Conservation (phyloP, 2,888 invertebrate species). For the Microctonus brassicae region DNA sequence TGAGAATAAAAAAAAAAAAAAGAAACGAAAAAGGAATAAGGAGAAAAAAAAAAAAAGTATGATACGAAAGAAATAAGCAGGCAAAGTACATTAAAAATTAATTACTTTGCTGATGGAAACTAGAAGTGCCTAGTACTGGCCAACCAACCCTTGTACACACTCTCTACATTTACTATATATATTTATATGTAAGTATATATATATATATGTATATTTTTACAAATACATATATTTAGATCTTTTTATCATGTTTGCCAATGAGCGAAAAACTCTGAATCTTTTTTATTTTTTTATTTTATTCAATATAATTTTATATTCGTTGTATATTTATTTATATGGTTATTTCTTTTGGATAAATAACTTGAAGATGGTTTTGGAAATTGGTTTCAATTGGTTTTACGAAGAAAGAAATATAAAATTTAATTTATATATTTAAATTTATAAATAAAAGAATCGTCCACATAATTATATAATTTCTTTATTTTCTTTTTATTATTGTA, state of each 20-base stretch:
- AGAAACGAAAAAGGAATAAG: constrained; percentile 38
- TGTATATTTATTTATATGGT: neutral
- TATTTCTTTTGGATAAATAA: neutral
- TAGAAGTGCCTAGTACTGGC: constrained; percentile 64
- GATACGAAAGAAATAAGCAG: constrained; percentile 70
- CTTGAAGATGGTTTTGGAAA: too few species aligned
- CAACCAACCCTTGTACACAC: constrained; percentile 44
- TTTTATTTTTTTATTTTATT: neutral
- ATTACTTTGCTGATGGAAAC: constrained; percentile 70
- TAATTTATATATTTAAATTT: too few species aligned
- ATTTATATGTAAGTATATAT: neutral
- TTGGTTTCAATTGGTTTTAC: too few species aligned
- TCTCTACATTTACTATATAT: constrained; percentile 19
- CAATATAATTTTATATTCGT: neutral
- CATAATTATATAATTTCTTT: too few species aligned
- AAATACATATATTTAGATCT: constrained; percentile 24
- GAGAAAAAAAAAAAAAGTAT: constrained; percentile 52
- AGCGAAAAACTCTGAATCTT: neutral
- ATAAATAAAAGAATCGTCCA: too few species aligned
- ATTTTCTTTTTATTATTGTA: too few species aligned
- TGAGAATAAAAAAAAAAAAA: constrained; percentile 46
- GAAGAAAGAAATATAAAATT: too few species aligned
- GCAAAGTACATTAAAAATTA: constrained; percentile 70
- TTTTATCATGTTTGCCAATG: constrained; percentile 1
- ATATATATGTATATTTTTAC: neutral